Percentiles rank a stretch among this genome's conserved stretches.
phyloP scores from a whole-genome alignment of 2,797 vertebrate genomes.

The Neosilurus hyrtlii region DNA sequence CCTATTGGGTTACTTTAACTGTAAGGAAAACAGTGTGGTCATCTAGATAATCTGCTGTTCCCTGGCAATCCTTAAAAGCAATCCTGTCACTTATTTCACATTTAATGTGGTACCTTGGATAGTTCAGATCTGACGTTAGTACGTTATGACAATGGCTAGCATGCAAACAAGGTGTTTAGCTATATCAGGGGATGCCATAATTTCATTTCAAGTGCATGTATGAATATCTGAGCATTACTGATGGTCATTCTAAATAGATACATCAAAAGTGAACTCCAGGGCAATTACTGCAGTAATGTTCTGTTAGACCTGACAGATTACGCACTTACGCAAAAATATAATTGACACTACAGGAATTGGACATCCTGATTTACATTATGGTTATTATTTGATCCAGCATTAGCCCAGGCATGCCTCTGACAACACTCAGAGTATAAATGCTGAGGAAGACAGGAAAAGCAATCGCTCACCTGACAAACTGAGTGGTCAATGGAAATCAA shows the following conservation, averaged over 20 bases:
- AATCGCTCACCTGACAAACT: conserved; percentile 41
- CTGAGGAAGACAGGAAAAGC: conserved; percentile 41
- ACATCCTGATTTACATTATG: conserved; percentile 56
- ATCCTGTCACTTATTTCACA: conserved; percentile 65
- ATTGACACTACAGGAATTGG: conserved; percentile 67
- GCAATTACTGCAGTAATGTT: conserved; percentile 67
- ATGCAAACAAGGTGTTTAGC: conserved; percentile 76
- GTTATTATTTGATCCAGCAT: conserved; percentile 44
- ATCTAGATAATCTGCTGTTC: conserved; percentile 63
- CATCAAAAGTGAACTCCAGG: conserved; percentile 54
- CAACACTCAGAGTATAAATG: conserved; percentile 42
- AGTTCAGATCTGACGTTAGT: conserved; percentile 61
- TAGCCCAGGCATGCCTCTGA: conserved; percentile 54
- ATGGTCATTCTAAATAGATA: conserved; percentile 63
- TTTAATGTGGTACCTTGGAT: conserved; percentile 52
- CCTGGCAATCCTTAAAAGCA: conserved; percentile 57
- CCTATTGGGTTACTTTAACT: conserved; percentile 68
- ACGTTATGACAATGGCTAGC: conserved; percentile 57
- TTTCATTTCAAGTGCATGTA: conserved; percentile 72
- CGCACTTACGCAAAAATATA: conserved; percentile 55
- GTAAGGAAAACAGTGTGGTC: conserved; percentile 64
- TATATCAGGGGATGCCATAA: conserved; percentile 65
- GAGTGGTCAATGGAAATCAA: conserved; percentile 46
- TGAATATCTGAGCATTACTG: conserved; percentile 69
- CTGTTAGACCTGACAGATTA: conserved; percentile 68